Base-by-base conservation (phyloP, 2,888 invertebrate genomes). In the Ennomos erosarius region DNA sequence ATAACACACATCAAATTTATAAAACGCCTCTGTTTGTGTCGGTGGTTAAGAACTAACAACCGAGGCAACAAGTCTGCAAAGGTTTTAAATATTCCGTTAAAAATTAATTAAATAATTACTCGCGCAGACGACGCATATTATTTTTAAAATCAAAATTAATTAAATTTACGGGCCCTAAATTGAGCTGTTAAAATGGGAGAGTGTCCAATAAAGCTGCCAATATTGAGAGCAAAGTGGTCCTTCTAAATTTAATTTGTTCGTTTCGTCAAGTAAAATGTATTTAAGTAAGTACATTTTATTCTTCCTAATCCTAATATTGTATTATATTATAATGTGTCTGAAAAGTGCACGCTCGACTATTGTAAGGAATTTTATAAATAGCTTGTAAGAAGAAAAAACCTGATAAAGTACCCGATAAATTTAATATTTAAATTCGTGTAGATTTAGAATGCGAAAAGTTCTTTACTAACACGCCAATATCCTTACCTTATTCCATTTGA, bases 161-260 rank as follows among this genome's bases (percentile, higher is more conserved):
- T 71, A 71, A 76, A 77, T 74, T 71, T 70, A 78, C 61, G 55
- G 50, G 48, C 52, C 53, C 56, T 46, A 53, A 59, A 63, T 63
- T 49, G 57, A 59, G 78, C 68, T 73, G 74, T 76, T 75, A 56
- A 67, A 67, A 68, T 61, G 66, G 59, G 66, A 70, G 68, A 74
- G 67, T 70, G 69, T 66, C 68, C 73, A 76, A 76, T 76, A 80
- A 76, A 71, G 64, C 62, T 71, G 66, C 76, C 74, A 75, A 81
- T 81, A 76, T 75, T 74, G 73, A 68, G 71, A 67, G 60, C 38
- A 34, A 58, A 67, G 69, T 68, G 68, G 65, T 69, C 67, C 72
- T 74, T 67, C 69, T 68, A 71, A 78, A 81, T 83, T 74, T 76
- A 76, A 80, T 82, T 82, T 78, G 74, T 75, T 70, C 73, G 64